phyloP scores from a whole-genome alignment of 1,140 invertebrate genomes.

The Ptiloglossa arizonensis region DNA sequence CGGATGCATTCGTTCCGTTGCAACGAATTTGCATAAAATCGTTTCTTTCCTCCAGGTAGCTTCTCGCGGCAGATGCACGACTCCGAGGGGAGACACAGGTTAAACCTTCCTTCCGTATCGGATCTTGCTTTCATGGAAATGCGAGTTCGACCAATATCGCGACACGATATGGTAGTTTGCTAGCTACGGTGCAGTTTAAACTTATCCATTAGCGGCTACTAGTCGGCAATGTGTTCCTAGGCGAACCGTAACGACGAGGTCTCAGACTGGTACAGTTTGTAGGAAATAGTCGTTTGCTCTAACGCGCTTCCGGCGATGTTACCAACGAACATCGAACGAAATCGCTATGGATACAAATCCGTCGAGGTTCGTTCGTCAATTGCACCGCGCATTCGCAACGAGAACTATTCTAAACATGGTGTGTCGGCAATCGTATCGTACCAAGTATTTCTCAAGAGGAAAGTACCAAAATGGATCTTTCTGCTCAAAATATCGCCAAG shows the following conservation, averaged over 20 bases:
- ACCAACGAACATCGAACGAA: constrained; percentile 8
- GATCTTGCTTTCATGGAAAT: constrained; percentile 28
- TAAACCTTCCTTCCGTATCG: constrained; percentile 11
- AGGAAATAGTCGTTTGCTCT: constrained; percentile 50
- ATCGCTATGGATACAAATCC: constrained; percentile 28
- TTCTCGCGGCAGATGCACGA: background rate
- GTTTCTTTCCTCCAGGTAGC: background rate
- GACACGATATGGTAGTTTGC: constrained; percentile 41
- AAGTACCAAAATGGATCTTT: no score
- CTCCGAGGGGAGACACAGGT: background rate
- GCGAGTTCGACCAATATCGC: constrained; percentile 15
- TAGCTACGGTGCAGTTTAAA: constrained; percentile 33
- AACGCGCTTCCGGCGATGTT: constrained; percentile 51
- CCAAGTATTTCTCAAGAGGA: background rate
- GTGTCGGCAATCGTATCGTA: background rate
- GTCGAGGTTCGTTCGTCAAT: constrained; percentile 27
- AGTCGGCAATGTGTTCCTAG: constrained; percentile 19
- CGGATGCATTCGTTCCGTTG: no score
- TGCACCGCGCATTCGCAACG: background rate
- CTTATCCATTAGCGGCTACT: constrained; percentile 63
- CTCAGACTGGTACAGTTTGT: constrained; percentile 46
- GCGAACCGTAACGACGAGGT: constrained; percentile 47
- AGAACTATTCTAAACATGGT: background rate
- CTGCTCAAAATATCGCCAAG: no score
- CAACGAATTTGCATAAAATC: background rate